Conservation (phyloP, 2,888 invertebrate genomes). For the Stenodera caucasica region DNA sequence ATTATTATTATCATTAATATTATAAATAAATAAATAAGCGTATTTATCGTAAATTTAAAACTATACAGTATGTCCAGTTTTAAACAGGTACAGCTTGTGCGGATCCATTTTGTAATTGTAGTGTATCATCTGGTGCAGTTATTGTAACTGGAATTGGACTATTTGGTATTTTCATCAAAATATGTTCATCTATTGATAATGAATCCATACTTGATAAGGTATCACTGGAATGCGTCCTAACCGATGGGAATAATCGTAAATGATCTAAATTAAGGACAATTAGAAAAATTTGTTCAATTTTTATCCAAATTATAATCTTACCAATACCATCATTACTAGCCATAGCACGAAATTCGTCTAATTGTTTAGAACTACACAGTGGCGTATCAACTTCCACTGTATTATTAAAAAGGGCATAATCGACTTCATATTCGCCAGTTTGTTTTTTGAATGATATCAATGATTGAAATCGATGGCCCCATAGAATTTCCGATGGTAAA, state of each 20-base stretch:
- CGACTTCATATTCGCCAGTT: constrained; percentile 70
- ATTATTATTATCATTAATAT: too few relatives aligned
- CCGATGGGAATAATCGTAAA: constrained; percentile 52
- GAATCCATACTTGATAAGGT: constrained; percentile 68
- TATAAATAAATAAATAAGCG: too few relatives aligned
- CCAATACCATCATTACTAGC: constrained; percentile 46
- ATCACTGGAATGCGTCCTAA: constrained; percentile 60
- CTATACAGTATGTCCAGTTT: too few relatives aligned
- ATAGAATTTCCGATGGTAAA: constrained; percentile 72
- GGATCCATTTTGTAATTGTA: constrained; percentile 37
- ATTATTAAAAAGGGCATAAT: constrained; percentile 81
- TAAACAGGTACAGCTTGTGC: constrained; percentile 5
- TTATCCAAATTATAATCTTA: constrained; percentile 24
- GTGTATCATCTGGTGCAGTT: constrained; percentile 51
- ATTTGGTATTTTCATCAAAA: constrained; percentile 58
- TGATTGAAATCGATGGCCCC: constrained; percentile 80
- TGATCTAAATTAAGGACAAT: constrained; percentile 44
- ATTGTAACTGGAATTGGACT: constrained; percentile 57
- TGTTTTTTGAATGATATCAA: constrained; percentile 72
- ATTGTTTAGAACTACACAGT: constrained; percentile 71
- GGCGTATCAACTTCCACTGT: constrained; percentile 82
- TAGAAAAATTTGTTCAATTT: background rate
- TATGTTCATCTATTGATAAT: constrained; percentile 60
- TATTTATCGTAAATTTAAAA: too few relatives aligned
- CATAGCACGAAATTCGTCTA: constrained; percentile 59